Percentiles rank a stretch among this genome's conserved stretches.
Conservation (phyloP, 92 coral and sea anemone genomes). For the Muricea muricata region DNA sequence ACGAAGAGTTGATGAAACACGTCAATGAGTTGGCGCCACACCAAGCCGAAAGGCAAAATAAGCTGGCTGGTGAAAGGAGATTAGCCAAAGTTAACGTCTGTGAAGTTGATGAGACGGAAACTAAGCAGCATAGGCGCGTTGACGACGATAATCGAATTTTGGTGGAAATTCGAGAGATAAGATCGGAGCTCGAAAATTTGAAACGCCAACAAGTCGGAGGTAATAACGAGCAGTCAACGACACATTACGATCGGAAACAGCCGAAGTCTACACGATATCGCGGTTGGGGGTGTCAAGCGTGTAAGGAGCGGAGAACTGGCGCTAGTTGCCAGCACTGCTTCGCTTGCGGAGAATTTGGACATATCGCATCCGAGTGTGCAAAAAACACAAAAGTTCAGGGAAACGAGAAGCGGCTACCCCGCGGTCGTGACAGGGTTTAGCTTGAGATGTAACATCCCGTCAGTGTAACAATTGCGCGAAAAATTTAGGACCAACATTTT, state of each 20-base stretch:
- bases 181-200: neutral
- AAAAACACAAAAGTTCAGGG: too few species aligned
- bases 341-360: conserved; percentile 31
- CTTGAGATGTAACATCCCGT: neutral
- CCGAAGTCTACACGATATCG: neutral
- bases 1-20: too few species aligned
- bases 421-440: too few species aligned
- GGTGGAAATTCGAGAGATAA: neutral
- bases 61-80: conserved; percentile 53
- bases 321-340: neutral
- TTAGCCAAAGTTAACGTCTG: conserved; percentile 33
- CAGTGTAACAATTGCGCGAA: conserved; percentile 32
- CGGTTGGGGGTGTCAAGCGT: conserved; percentile 48
- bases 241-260: neutral
- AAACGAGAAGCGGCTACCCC: too few species aligned
- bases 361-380: conserved; percentile 23
- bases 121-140: too few species aligned
- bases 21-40: neutral
- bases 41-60: conserved; percentile 53
- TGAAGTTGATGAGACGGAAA: neutral
- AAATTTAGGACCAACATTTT: too few species aligned
- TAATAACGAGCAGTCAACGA: neutral
- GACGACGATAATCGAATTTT: neutral
- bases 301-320: neutral
- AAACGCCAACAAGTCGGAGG: conserved; percentile 19